Evolutionary conservation across 2,888 invertebrate genomes (phyloP).

Genomic region (Spatulosminthurus flaviceps): DNA sequence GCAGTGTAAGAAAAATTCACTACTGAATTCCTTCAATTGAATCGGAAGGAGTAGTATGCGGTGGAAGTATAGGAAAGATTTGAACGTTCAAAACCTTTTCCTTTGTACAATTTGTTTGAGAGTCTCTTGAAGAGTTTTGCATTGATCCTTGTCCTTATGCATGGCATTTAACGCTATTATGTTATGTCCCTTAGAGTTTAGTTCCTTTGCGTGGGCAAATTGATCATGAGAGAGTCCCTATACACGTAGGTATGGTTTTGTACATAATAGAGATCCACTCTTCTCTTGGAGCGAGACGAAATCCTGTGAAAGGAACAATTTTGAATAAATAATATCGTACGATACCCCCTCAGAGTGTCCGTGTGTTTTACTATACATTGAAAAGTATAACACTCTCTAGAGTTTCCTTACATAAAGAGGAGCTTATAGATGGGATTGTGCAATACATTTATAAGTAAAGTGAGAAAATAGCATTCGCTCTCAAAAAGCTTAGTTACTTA

Average conservation of each 20-base stretch:
- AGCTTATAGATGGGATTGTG: too few relatives aligned
- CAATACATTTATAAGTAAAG: too few relatives aligned
- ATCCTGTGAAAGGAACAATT: slow-evolving; percentile 27
- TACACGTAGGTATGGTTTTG: slow-evolving; percentile 40
- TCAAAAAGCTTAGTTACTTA: too few relatives aligned
- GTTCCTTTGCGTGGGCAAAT: slow-evolving; percentile 48
- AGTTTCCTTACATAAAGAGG: neutral
- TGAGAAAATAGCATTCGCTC: too few relatives aligned
- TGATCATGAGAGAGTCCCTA: slow-evolving; percentile 50
- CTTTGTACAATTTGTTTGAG: neutral
- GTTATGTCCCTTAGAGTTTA: neutral
- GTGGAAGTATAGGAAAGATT: too few relatives aligned
- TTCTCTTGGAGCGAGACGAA: slow-evolving; percentile 46
- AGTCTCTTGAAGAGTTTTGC: neutral
- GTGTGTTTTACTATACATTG: slow-evolving; percentile 7
- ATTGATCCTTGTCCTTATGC: slow-evolving; percentile 7
- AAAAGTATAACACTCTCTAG: too few relatives aligned
- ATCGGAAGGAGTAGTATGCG: too few relatives aligned
- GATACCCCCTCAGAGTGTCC: neutral
- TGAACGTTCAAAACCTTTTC: too few relatives aligned
- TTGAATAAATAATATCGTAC: slow-evolving; percentile 23
- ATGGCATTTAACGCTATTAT: neutral
- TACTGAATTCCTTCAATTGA: too few relatives aligned
- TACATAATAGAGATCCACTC: too few relatives aligned
- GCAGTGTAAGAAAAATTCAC: too few relatives aligned